These are phyloP conservation scores for Drosophila subobscura DNA, from an alignment of 1,140 invertebrate genomes.

Conservation along the genomic window DNA sequence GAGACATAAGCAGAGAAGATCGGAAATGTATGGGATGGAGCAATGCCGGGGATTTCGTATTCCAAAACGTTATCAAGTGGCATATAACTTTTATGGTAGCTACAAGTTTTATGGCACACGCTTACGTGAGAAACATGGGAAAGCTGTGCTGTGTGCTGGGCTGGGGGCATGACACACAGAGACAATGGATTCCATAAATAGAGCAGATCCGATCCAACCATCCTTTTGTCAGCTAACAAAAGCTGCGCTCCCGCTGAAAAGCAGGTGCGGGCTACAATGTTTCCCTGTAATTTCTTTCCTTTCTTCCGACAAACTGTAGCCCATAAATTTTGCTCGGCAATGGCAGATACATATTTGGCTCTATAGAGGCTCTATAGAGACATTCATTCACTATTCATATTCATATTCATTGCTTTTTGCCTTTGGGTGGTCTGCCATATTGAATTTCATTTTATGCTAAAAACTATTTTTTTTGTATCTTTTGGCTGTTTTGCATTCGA, in stretches of 20 bases:
- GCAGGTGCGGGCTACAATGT: slow-evolving; percentile 6
- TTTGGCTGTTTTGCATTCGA: slow-evolving; percentile 54
- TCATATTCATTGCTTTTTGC: slow-evolving; percentile 23
- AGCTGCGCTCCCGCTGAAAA: background rate
- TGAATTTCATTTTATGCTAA: slow-evolving; percentile 72
- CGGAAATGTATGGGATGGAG: slow-evolving; percentile 29
- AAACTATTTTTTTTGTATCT: slow-evolving; percentile 26
- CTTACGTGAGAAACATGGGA: slow-evolving; percentile 72
- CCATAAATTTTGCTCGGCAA: slow-evolving; percentile 24
- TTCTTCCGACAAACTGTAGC: background rate
- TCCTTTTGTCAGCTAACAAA: slow-evolving; percentile 12
- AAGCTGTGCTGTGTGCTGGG: slow-evolving; percentile 12
- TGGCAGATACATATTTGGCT: slow-evolving; percentile 4
- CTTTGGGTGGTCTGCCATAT: slow-evolving; percentile 68
- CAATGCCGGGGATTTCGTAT: slow-evolving; percentile 58
- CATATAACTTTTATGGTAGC: slow-evolving; percentile 69
- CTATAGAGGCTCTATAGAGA: slow-evolving; percentile 20
- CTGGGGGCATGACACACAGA: slow-evolving; percentile 1
- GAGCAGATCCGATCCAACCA: background rate
- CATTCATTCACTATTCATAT: slow-evolving; percentile 21
- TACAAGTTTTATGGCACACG: slow-evolving; percentile 75
- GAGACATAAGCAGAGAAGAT: slow-evolving; percentile 23
- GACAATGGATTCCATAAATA: background rate
- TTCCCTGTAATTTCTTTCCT: slow-evolving; percentile 24
- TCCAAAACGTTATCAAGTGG: slow-evolving; percentile 55